Evolutionary conservation across 2,888 invertebrate genomes (phyloP).

Genomic region (Calephelis perditalis): DNA sequence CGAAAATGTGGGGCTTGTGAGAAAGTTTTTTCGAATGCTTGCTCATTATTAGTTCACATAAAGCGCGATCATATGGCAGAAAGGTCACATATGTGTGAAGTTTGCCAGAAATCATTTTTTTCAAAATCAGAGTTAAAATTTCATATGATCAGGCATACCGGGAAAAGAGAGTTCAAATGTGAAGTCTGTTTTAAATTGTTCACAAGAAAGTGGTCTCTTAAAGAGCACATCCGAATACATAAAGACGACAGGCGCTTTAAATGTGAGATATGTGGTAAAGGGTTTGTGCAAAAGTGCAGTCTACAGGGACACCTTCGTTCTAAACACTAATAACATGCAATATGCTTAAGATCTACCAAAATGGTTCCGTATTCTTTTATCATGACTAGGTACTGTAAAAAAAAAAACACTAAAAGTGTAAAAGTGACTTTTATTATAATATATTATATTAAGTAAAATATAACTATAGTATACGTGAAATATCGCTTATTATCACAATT

Average conservation of each 20-base stretch:
- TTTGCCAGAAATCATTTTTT: slow-evolving; percentile 39
- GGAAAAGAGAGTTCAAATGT: slow-evolving; percentile 32
- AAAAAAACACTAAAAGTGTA: too few relatives aligned
- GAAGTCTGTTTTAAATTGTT: slow-evolving; percentile 36
- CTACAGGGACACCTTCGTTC: slow-evolving; percentile 50
- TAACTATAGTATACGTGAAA: too few relatives aligned
- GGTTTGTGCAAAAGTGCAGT: slow-evolving; percentile 43
- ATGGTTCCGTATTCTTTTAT: too few relatives aligned
- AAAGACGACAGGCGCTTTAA: slow-evolving; percentile 53
- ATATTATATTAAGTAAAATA: too few relatives aligned
- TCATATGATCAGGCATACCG: slow-evolving; percentile 38
- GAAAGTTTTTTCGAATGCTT: slow-evolving; percentile 34
- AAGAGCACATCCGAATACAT: slow-evolving; percentile 54
- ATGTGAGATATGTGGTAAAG: slow-evolving; percentile 39
- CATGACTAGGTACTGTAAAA: too few relatives aligned
- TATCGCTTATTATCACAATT: too few relatives aligned
- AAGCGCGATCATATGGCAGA: slow-evolving; percentile 48
- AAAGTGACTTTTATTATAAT: too few relatives aligned
- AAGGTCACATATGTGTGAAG: slow-evolving; percentile 35
- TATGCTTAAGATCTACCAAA: too few relatives aligned
- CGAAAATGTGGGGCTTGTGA: slow-evolving; percentile 36
- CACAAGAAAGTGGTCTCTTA: slow-evolving; percentile 31
- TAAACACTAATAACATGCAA: slow-evolving; percentile 28
- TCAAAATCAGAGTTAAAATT: slow-evolving; percentile 31
- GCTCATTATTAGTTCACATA: slow-evolving; percentile 35